Base-by-base conservation (phyloP, 2,888 invertebrate genomes). In the Bursaphelenchus okinawaensis region DNA sequence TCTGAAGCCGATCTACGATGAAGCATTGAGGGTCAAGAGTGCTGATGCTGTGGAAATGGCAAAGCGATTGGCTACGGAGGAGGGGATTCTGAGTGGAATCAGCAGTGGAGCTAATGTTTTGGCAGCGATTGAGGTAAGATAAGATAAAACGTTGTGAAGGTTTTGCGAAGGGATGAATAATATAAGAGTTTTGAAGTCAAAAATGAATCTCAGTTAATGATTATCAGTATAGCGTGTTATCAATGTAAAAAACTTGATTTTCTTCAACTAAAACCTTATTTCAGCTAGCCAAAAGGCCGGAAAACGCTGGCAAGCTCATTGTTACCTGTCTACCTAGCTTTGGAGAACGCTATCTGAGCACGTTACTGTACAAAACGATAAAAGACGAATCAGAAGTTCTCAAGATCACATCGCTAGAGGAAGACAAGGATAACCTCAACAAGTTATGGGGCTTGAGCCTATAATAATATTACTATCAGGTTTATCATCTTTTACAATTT, bases 251-350 rank as follows among this genome's bases (percentile, higher is more conserved):
- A n/a, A n/a, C n/a, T n/a, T n/a, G n/a, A n/a, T n/a, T n/a, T n/a
- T n/a, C n/a, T n/a, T n/a, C n/a, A n/a, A 19, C 12, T 16, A 40
- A 40, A 40, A 16, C 19, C 16, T 40, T 19, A 9, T 16, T 73
- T 24, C 61, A 77, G 68, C 62, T 78, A 9, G 78, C 79, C 4
- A 69, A 75, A 31, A 68, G 77, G 9, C 76, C 79, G 8, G 79
- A 79, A 61, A 75, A 78, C 67, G 68, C 69, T 31, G 77, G 76
- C n/a, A 78, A 79, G 64, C 67, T 79, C 54, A 77, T 79, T 60
- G 78, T 79, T 55, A 79, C 79, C n/a, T 71, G 70, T 28, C 67
- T 77, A 22, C 74, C 74, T 50, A 75, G 74, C 55, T 78, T 74
- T 52, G 78, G 78, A 57, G 78, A 78, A 62, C 67, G 78, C 26